Evolutionary conservation across 2,113 vertebrate species (phyloP), one percentile per base, ranked within the genome.

Genomic region (Cettia cetti): DNA sequence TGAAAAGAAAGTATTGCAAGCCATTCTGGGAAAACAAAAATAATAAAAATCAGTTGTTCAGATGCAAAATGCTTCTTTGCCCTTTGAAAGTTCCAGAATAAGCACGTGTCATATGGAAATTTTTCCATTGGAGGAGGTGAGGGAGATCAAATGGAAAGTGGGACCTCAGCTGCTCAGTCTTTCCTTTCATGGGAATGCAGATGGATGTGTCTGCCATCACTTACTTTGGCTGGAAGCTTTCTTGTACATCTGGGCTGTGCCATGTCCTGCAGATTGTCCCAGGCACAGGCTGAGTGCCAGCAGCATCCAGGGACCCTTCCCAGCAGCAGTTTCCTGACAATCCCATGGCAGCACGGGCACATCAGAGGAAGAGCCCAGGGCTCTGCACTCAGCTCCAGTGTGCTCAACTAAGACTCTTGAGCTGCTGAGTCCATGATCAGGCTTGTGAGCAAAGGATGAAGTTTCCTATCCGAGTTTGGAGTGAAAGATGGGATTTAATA

Each of bases 311-410:
- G 30, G 80, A 63, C 20, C 33, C 21, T 61, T 54, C 40, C 44
- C 30, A n/a, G 49, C 5, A 64, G 33, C n/a, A 52, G 5, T 17
- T 85, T 54, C 22, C 23, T 63, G 70, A n/a, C 35, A 60, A 0
- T 3, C 24, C 52, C 2, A 0, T 9, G n/a, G 49, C 5, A 33
- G 11, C 1, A 1, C 15, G 7, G 61, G 11, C 21, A 64, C 37
- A 47, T 10, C n/a, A 60, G 70, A 75, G 57, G 61, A 47, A 52
- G n/a, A 52, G 15, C 40, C 21, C 0, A 6, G 20, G 6, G 24
- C 52, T 75, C 44, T 76, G 54, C 3, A 2, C 50, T 44, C 30
- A 0, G 2, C 47, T 89, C 56, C 64, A 44, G 13, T 4, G 42
- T 1, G 2, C 42, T 60, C 42, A 72, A 6, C 57, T 40, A 79